Conservation (phyloP, 1,140 invertebrate genomes). For the Drosophila ercepeae region DNA sequence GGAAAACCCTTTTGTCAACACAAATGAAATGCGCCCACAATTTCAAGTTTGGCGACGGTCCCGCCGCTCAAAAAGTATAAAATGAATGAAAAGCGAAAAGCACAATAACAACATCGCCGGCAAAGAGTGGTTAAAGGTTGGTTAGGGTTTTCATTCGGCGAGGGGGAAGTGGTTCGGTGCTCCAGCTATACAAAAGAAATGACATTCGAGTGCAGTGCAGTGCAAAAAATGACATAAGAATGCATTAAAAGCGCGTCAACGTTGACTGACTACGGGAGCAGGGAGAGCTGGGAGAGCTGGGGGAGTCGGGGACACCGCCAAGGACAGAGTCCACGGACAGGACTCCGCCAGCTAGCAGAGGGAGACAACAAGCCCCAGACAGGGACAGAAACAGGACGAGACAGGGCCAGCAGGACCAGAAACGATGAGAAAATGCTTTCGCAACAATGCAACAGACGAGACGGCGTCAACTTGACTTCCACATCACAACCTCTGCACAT, state of each 20-base stretch:
- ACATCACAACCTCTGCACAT: constrained; percentile 35
- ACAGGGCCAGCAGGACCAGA: constrained; percentile 15
- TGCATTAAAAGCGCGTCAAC: constrained; percentile 81
- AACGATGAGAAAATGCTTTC: constrained; percentile 66
- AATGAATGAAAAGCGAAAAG: constrained; percentile 75
- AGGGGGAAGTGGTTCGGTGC: constrained; percentile 22
- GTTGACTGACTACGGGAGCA: constrained; percentile 64
- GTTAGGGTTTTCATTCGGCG: constrained; percentile 24
- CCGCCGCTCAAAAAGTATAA: constrained; percentile 54
- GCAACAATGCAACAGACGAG: constrained; percentile 74
- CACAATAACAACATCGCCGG: constrained; percentile 53
- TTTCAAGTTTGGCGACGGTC: constrained; percentile 70
- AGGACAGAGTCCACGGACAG: constrained; percentile 13
- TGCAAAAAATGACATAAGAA: constrained; percentile 81
- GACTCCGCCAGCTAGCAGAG: background rate
- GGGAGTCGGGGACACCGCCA: background rate
- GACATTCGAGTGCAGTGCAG: constrained; percentile 75
- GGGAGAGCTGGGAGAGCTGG: background rate
- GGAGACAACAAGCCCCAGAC: background rate
- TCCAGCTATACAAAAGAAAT: constrained; percentile 66
- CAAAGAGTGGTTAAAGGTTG: constrained; percentile 43
- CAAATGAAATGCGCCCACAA: constrained; percentile 80
- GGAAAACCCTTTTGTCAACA: constrained; percentile 76
- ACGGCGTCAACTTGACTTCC: constrained; percentile 76
- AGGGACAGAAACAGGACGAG: constrained; percentile 9